Base-by-base conservation (phyloP, 2,888 invertebrate species). In the Uloborus plumipes region DNA sequence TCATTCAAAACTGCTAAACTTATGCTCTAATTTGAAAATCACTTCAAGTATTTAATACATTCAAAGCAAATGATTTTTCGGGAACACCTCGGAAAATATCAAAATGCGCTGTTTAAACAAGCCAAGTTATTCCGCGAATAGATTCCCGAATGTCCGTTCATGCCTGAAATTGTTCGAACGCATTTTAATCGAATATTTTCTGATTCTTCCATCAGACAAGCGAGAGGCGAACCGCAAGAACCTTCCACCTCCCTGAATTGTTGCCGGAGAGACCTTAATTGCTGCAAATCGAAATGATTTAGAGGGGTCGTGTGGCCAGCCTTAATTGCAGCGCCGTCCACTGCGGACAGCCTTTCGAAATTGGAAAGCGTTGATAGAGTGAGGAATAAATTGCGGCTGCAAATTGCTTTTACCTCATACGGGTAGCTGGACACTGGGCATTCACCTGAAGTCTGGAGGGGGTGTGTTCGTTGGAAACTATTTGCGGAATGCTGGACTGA, bases 211-310 rank as follows among this genome's bases (percentile, higher is more conserved):
- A 55, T n/a, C n/a, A n/a, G 39, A 39, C 39, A 39, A 39, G 39
- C 39, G 39, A 39, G 13, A 50, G 66, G 66, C 18, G 72, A 79
- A 72, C 79, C 79, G 61, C 79, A 79, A 72, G 51, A 22, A 61
- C n/a, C 62, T 47, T 62, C 64, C 6, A 55, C 64, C 20, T 11
- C 58, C 31, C 51, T 72, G 70, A 79, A 78, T 66, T 72, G 79
- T 79, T 79, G 79, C 79, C 79, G 61, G 39, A 71, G 72, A 72
- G 66, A 79, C 79, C 79, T 79, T 79, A 79, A 79, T 79, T 79
- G 72, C 79, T 59, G 79, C 79, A 79, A 79, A 79, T 79, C 79
- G 79, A 79, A 79, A 79, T 79, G 79, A 79, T 79, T 79, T 79
- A 79, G 72, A 58, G 72, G 58, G 47, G 65, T 26, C 61, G 61